phyloP scores from a whole-genome alignment of 2,113 vertebrate species.

The Entomyzon cyanotis region DNA sequence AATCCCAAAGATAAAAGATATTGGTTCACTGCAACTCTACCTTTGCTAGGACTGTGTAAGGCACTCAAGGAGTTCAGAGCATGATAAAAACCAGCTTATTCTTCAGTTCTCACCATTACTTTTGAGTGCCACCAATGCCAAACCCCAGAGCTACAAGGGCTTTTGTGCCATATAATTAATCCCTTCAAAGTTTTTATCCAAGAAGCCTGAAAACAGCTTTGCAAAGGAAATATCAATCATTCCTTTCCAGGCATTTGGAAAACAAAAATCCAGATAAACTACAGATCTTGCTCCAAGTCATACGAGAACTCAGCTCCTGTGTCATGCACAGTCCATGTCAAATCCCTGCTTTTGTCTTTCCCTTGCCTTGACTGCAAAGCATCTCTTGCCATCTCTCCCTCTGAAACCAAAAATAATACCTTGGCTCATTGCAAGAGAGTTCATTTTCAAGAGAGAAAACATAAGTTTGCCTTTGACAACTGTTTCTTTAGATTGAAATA shows the following conservation, averaged over 20 bases:
- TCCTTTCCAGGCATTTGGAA: not conserved
- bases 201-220: not conserved
- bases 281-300: not conserved
- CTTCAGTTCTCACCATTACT: not conserved
- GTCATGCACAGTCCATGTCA: not conserved
- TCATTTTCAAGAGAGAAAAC: not conserved
- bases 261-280: not conserved
- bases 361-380: not conserved
- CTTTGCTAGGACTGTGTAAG: too few relatives aligned
- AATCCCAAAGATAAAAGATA: not conserved
- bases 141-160: not conserved
- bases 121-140: not conserved
- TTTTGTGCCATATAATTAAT: not conserved
- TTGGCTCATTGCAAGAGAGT: not conserved
- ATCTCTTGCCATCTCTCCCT: not conserved
- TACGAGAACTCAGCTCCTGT: not conserved
- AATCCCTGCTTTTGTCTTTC: not conserved
- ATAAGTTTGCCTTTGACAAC: not conserved
- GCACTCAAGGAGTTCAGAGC: not conserved
- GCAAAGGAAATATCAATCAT: not conserved
- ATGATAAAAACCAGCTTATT: not conserved
- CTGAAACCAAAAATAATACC: not conserved
- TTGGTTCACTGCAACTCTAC: not conserved
- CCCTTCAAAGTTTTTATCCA: not conserved
- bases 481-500: not conserved